Evolutionary conservation across 2,888 invertebrate genomes (phyloP), one percentile per base, ranked within the genome.

Genomic region (Dexiosoma caninum): DNA sequence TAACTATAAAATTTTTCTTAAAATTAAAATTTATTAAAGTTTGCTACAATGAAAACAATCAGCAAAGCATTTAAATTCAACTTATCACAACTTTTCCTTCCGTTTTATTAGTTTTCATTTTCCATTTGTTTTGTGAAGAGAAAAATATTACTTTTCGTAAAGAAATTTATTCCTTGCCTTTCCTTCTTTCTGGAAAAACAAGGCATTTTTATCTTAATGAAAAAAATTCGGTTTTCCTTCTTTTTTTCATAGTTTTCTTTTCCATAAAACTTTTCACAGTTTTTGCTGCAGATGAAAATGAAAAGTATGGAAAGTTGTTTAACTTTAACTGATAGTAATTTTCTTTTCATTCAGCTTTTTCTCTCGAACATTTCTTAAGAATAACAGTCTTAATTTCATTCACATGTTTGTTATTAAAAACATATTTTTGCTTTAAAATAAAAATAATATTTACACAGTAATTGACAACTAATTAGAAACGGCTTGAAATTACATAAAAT

Each of bases 31-130:
- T 30, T 9, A 14, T 27, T 40, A 0, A 2, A 60, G 12, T 55
- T 53, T 9, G 40, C 16, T 42, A 9, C 19, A 16, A 35, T 49
- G 3, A 37, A 37, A 51, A 12, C 14, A 37, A n/a, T n/a, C n/a
- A n/a, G n/a, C n/a, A 46, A 32, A 46, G 46, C 30, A 32, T 37
- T 57, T 35, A 37, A 37, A 57, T 37, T 37, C 8, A 35, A 49
- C 53, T 35, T 42, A 62, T 53, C 42, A 16, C 42, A 62, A 40
- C n/a, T 40, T 71, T 62, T 53, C 42, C 53, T 72, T 62, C 62
- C 71, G 71, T 66, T 60, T 60, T 59, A 49, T 59, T 75, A 46
- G 64, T 35, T 57, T 64, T 59, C 30, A 49, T 57, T 75, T 66
- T 49, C 49, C 57, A 49, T 59, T 46, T 57, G 8, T 4, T 37